A percentile compares a stretch with the other conserved stretches of the same genome.
Evolutionary conservation across 2,888 invertebrate genomes (phyloP).

Genomic region (Folsomia manolachei): DNA sequence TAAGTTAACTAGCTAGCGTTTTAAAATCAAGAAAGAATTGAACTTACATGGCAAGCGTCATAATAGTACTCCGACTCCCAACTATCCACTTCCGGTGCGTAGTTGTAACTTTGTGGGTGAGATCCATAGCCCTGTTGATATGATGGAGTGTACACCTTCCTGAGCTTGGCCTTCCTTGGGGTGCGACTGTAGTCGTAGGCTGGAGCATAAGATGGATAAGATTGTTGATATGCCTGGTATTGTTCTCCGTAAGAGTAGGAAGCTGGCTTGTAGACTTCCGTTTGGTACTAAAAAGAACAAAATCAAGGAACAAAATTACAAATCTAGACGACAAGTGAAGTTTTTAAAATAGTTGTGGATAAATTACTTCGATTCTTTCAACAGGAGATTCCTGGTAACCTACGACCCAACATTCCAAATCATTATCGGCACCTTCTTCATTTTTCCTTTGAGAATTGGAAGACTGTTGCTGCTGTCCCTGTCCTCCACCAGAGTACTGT

Average conservation of each 20-base stretch:
- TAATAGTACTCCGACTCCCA: slow-evolving; percentile 50
- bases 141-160: slow-evolving; percentile 29
- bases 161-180: slow-evolving; percentile 46
- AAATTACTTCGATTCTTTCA: slow-evolving; percentile 44
- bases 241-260: slow-evolving; percentile 39
- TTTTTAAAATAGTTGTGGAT: slow-evolving; percentile 6
- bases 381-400: slow-evolving; percentile 47
- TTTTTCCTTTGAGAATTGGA: slow-evolving; percentile 19
- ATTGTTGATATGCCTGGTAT: slow-evolving; percentile 28
- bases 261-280: slow-evolving; percentile 27
- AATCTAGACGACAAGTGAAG: background rate
- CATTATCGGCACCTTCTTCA: slow-evolving; percentile 45
- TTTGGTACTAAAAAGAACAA: slow-evolving; percentile 34
- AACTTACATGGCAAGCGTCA: slow-evolving; percentile 50
- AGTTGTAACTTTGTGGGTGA: slow-evolving; percentile 39
- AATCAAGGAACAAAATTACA: slow-evolving; percentile 4
- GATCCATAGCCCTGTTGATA: slow-evolving; percentile 23
- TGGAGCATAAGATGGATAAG: slow-evolving; percentile 32
- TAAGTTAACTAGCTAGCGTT: no score
- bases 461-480: background rate
- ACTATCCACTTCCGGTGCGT: slow-evolving; percentile 39
- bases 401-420: slow-evolving; percentile 47
- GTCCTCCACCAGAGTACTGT: slow-evolving; percentile 14
- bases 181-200: slow-evolving; percentile 46
- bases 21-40: background rate